Conservation (phyloP, 1,140 invertebrate genomes). For the Mylabris phalerata region DNA sequence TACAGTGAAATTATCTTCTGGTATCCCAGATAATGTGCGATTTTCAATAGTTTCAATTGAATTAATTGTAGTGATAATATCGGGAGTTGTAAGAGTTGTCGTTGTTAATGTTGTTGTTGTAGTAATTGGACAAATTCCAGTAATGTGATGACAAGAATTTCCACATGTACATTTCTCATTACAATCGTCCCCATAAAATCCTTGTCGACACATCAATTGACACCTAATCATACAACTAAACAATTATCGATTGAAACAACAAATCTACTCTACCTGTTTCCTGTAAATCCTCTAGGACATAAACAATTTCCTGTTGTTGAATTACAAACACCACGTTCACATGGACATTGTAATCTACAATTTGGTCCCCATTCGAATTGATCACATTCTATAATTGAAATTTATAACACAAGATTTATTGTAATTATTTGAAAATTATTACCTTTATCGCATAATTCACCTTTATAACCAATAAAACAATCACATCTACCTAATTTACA, state of each 20-base stretch:
- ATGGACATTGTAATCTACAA: constrained; percentile 16
- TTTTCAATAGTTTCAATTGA: too few relatives aligned
- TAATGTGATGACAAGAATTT: constrained; percentile 36
- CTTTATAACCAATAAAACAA: constrained; percentile 21
- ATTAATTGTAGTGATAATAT: too few relatives aligned
- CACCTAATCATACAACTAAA: constrained; percentile 38
- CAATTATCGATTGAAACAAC: constrained; percentile 34
- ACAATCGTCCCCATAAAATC: constrained; percentile 40
- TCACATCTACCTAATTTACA: constrained; percentile 42
- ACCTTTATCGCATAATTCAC: constrained; percentile 6
- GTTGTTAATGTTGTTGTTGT: not conserved
- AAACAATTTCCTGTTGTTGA: constrained; percentile 13
- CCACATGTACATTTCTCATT: constrained; percentile 37
- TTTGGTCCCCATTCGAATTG: constrained; percentile 25
- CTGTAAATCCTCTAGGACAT: constrained; percentile 20
- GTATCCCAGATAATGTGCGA: too few relatives aligned
- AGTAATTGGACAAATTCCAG: constrained; percentile 27
- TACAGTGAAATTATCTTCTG: not conserved
- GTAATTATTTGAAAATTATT: not conserved
- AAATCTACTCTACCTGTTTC: constrained; percentile 22
- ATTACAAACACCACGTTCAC: constrained; percentile 15
- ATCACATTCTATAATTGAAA: constrained; percentile 32
- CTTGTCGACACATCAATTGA: constrained; percentile 36
- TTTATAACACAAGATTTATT: not conserved
- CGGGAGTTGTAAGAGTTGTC: not conserved